Conservation (phyloP, 2,888 invertebrate genomes). For the Homarus gammarus region DNA sequence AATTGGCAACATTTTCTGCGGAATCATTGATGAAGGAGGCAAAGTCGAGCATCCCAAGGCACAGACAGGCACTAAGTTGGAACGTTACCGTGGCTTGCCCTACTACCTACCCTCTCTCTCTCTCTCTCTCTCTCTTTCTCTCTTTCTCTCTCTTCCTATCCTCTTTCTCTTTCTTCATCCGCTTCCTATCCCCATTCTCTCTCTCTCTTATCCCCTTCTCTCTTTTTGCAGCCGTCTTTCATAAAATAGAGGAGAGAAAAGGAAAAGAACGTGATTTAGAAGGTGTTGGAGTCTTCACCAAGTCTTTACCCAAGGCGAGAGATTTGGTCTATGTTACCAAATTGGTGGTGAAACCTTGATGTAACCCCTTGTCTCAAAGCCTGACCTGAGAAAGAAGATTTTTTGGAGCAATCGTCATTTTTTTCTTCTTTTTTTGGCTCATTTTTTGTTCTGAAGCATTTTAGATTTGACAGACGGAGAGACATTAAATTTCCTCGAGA, state of each 20-base stretch:
- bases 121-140: not conserved
- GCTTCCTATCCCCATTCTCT: not conserved
- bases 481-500: too few relatives aligned
- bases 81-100: not conserved
- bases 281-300: not conserved
- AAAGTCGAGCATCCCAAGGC: not conserved
- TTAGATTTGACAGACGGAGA: too few relatives aligned
- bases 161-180: too few relatives aligned
- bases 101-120: not conserved
- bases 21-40: not conserved
- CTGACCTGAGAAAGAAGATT: not conserved
- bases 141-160: not conserved
- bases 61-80: not conserved
- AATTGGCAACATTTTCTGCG: not conserved
- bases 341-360: not conserved
- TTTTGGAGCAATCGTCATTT: too few relatives aligned
- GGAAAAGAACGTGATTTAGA: not conserved
- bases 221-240: too few relatives aligned
- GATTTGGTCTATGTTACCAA: not conserved
- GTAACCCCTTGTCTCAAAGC: not conserved
- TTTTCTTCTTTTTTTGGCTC: too few relatives aligned
- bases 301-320: not conserved
- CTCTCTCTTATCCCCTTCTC: not conserved
- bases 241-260: not conserved
- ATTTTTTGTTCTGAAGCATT: too few relatives aligned